A percentile compares a stretch with the other conserved stretches of the same genome.
phyloP scores from a whole-genome alignment of 2,797 vertebrate genomes.

The Halcyon smyrnensis region DNA sequence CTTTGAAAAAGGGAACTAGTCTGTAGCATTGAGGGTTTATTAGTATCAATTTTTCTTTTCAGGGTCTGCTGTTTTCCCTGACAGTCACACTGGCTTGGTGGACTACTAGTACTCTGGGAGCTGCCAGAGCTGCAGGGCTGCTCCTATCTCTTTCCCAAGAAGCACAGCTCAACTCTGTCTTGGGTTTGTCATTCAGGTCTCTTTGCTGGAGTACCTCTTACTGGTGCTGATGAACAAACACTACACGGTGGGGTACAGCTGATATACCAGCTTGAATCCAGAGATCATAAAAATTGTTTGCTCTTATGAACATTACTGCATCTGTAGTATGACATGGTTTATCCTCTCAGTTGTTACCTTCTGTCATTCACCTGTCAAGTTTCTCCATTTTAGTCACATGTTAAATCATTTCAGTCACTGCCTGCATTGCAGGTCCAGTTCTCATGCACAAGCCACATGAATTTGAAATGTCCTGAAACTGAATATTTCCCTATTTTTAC shows the following conservation, averaged over 20 bases:
- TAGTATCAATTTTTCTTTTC: neutral
- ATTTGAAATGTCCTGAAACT: neutral
- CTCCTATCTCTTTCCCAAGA: neutral
- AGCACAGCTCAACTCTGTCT: neutral
- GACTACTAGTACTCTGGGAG: neutral
- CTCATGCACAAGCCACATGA: neutral
- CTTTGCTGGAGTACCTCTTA: neutral
- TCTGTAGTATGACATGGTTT: neutral
- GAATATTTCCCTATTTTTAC: neutral
- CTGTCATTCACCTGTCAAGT: neutral
- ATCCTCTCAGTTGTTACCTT: neutral
- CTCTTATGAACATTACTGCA: neutral
- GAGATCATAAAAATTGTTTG: neutral
- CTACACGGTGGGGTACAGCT: neutral
- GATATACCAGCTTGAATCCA: neutral
- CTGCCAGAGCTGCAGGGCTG: neutral
- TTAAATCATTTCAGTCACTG: neutral
- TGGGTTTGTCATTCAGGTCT: neutral
- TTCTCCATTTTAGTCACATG: neutral
- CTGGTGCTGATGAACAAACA: neutral
- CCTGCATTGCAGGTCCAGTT: neutral
- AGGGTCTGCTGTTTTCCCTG: neutral
- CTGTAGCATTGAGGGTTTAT: neutral
- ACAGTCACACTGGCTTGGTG: neutral
- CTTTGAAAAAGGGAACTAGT: neutral